phyloP scores from a whole-genome alignment of 2,888 invertebrate species.

The Leptinotarsa tumamoca region DNA sequence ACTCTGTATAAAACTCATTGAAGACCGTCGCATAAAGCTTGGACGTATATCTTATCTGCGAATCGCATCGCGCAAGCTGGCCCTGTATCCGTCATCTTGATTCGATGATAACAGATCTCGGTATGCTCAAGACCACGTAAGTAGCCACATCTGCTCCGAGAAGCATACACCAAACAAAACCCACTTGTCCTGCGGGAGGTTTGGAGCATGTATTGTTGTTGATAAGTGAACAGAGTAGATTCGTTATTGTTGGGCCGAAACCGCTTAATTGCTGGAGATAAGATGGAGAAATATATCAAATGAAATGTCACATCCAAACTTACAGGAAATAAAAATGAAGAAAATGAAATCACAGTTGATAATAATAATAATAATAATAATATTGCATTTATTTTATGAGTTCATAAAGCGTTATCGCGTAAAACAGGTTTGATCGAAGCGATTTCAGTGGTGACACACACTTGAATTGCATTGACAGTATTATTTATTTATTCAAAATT shows the following conservation, averaged over 20 bases:
- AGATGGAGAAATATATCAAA: not conserved
- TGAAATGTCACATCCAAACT: too few relatives aligned
- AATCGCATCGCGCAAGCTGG: conserved; percentile 61
- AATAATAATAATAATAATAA: too few relatives aligned
- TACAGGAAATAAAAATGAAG: too few relatives aligned
- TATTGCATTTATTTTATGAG: too few relatives aligned
- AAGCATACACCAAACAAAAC: conserved; percentile 33
- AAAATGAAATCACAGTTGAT: too few relatives aligned
- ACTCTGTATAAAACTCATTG: conserved; percentile 59
- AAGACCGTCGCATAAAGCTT: conserved; percentile 59
- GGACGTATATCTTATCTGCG: conserved; percentile 58
- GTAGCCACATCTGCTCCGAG: conserved; percentile 56
- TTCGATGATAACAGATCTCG: conserved; percentile 56
- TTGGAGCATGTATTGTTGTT: conserved; percentile 8
- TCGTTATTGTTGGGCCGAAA: not conserved
- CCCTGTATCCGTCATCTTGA: conserved; percentile 54
- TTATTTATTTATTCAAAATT: too few relatives aligned
- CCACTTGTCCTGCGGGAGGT: conserved; percentile 7
- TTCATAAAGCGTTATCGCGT: too few relatives aligned
- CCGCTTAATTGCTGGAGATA: not conserved
- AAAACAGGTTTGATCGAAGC: too few relatives aligned
- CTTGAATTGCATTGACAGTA: too few relatives aligned
- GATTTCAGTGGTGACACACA: too few relatives aligned
- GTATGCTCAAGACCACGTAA: conserved; percentile 47
- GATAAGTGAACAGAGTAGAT: not conserved